These are phyloP conservation scores for Elephantulus edwardii DNA, from an alignment of 2,113 vertebrate species.

Conservation along the genomic window DNA sequence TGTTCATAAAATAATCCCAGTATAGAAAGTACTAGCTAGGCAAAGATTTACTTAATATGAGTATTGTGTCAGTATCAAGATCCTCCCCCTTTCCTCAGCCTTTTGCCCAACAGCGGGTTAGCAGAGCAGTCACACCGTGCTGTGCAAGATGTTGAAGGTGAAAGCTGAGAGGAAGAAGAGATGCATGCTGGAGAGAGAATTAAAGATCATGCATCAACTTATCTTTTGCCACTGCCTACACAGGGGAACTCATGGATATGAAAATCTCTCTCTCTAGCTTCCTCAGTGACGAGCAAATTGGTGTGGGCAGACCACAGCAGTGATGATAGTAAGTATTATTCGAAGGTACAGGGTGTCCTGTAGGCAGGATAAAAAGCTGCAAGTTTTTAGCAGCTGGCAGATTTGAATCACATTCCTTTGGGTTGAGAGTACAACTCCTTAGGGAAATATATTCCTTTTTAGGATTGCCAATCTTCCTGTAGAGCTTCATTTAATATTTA, in stretches of 20 bases:
- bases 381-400: too few species aligned
- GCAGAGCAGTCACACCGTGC: neutral
- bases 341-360: neutral
- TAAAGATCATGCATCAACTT: neutral
- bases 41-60: constrained; percentile 55
- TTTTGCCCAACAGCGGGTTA: constrained; percentile 40
- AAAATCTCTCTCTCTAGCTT: neutral
- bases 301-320: neutral
- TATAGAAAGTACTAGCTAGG: constrained; percentile 27
- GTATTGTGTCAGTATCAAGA: neutral
- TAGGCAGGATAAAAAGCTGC: neutral
- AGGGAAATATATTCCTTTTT: constrained; percentile 28
- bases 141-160: neutral
- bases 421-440: neutral
- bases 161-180: constrained; percentile 30
- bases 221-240: neutral
- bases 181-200: neutral
- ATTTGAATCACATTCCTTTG: neutral
- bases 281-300: neutral
- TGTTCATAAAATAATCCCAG: constrained; percentile 60
- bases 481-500: neutral
- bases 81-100: neutral
- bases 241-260: neutral
- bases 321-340: neutral
- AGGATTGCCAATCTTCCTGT: neutral